Evolutionary conservation across 2,113 vertebrate genomes (phyloP).

Genomic region (Scytalopus superciliaris): DNA sequence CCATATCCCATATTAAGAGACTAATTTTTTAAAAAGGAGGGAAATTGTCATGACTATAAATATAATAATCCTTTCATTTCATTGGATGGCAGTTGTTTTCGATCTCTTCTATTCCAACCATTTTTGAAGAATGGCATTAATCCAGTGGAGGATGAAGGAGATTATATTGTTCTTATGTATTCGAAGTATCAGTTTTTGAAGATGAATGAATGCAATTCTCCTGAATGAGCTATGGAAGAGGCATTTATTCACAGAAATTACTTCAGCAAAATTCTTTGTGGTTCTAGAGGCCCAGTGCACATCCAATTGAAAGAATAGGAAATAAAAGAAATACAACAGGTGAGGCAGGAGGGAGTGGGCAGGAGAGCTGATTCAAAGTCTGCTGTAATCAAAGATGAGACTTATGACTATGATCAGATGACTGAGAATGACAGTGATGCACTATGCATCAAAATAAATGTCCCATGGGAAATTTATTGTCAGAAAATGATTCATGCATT

Average conservation of each 20-base stretch:
- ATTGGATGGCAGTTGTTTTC: neutral
- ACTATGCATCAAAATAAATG: neutral
- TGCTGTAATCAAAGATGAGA: neutral
- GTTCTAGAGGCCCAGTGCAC: neutral
- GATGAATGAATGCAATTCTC: neutral
- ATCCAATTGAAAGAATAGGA: neutral
- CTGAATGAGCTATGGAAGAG: neutral
- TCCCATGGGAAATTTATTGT: neutral
- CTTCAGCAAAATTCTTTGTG: neutral
- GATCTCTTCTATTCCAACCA: neutral
- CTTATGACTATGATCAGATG: neutral
- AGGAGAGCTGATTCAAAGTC: neutral
- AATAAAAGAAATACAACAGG: neutral
- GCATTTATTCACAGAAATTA: neutral
- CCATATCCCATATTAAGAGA: neutral
- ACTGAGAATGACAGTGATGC: neutral
- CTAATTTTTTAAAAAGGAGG: neutral
- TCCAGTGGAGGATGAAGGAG: neutral
- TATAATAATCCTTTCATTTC: neutral
- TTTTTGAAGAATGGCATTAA: neutral
- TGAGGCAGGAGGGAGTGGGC: neutral
- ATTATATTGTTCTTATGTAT: neutral
- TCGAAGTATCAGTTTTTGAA: neutral
- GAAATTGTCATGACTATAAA: neutral
- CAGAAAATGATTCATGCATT: neutral